A percentile compares a stretch with the other conserved stretches of the same genome.
phyloP scores from a whole-genome alignment of 2,888 invertebrate species.

The Aspidiotus rigidus region DNA sequence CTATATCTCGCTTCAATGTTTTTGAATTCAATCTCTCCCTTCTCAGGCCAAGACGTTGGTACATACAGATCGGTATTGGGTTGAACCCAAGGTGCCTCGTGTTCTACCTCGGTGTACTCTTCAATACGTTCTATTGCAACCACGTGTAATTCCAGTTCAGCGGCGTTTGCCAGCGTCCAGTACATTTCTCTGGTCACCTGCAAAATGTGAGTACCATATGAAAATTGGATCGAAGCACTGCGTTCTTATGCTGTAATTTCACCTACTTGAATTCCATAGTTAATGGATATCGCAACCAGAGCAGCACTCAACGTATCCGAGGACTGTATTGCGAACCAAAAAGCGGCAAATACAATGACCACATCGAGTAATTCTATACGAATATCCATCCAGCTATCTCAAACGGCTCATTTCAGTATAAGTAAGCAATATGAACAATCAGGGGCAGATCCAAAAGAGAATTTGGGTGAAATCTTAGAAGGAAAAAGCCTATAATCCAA shows the following conservation, averaged over 20 bases:
- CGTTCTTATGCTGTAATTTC: no score
- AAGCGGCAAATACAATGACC: slow-evolving; percentile 86
- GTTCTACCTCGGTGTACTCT: slow-evolving; percentile 81
- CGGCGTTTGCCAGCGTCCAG: slow-evolving; percentile 92
- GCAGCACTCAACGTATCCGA: slow-evolving; percentile 64
- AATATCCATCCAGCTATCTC: slow-evolving; percentile 77
- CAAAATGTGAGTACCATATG: not conserved
- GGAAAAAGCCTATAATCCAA: no score
- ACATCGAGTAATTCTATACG: slow-evolving; percentile 95
- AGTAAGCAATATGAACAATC: no score
- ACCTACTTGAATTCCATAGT: slow-evolving; percentile 70
- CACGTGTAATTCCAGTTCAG: slow-evolving; percentile 94
- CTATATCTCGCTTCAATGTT: slow-evolving; percentile 79
- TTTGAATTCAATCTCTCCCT: slow-evolving; percentile 69
- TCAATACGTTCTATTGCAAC: slow-evolving; percentile 95
- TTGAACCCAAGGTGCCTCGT: slow-evolving; percentile 42
- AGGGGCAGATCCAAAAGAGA: no score
- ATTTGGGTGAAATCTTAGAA: no score
- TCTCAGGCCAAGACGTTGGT: slow-evolving; percentile 60
- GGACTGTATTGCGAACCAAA: slow-evolving; percentile 80
- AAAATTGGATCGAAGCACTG: not conserved
- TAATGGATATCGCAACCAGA: slow-evolving; percentile 77
- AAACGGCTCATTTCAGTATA: no score
- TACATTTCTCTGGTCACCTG: slow-evolving; percentile 90
- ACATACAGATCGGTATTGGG: slow-evolving; percentile 39